Conservation (phyloP, 1,140 invertebrate genomes). For the Brachionus angularis region DNA sequence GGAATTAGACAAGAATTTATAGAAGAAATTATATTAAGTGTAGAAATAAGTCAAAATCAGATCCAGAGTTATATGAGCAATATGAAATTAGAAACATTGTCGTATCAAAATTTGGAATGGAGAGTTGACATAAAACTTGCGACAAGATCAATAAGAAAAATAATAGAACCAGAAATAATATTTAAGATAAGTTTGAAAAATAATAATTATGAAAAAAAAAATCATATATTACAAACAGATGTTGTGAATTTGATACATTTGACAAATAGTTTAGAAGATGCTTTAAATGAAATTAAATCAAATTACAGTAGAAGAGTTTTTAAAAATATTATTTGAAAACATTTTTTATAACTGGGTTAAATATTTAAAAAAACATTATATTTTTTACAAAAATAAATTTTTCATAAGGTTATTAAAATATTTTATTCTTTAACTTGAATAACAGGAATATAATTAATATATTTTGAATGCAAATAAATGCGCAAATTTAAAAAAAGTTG, state of each 20-base stretch:
- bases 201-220: background rate
- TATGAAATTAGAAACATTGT: slow-evolving; percentile 1
- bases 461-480: no score
- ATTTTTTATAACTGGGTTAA: no score
- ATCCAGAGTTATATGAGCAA: slow-evolving; percentile 24
- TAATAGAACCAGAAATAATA: slow-evolving; percentile 1
- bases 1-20: slow-evolving; percentile 16
- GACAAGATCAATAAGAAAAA: background rate
- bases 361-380: no score
- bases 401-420: no score
- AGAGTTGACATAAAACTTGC: slow-evolving; percentile 30
- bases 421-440: no score
- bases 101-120: slow-evolving; percentile 32
- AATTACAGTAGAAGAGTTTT: slow-evolving; percentile 32
- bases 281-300: slow-evolving; percentile 13
- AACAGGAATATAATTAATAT: no score
- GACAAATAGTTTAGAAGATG: slow-evolving; percentile 24
- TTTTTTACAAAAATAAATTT: no score
- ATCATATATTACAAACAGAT: slow-evolving; percentile 30
- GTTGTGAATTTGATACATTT: slow-evolving; percentile 40
- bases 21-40: background rate
- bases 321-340: slow-evolving; percentile 16
- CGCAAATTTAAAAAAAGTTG: no score
- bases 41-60: background rate
- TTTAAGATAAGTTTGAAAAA: slow-evolving; percentile 23